Evolutionary conservation across 37 sponge, comb jelly and placozoan genomes (phyloP).

Genomic region (Beroe ovata): DNA sequence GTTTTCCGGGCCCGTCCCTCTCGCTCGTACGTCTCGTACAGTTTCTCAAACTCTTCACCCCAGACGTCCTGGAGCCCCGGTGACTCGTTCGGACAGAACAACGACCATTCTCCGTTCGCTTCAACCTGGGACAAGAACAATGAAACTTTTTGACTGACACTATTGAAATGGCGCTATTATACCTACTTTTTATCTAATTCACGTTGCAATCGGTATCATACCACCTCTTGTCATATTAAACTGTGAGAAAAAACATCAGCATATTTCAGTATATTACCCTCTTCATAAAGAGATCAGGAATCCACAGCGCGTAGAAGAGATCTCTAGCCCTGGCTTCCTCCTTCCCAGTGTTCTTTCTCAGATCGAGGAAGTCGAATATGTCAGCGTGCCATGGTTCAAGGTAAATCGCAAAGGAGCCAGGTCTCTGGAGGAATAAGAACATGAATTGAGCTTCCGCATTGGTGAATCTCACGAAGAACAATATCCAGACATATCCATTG

Average conservation of each 20-base stretch:
- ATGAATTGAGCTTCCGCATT: too few relatives aligned
- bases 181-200: too few relatives aligned
- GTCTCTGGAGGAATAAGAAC: slow-evolving; percentile 81
- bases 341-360: slow-evolving; percentile 95
- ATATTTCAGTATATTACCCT: slow-evolving; percentile 67
- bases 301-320: slow-evolving; percentile 96
- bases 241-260: too few relatives aligned
- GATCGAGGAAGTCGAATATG: slow-evolving; percentile 90
- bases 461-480: too few relatives aligned
- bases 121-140: slow-evolving; percentile 72
- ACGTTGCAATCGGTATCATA: too few relatives aligned
- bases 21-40: slow-evolving; percentile 88
- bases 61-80: slow-evolving; percentile 89
- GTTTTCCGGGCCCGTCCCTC: slow-evolving; percentile 76
- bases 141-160: too few relatives aligned
- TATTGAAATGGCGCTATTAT: too few relatives aligned
- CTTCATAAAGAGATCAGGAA: slow-evolving; percentile 97
- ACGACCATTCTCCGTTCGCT: slow-evolving; percentile 82
- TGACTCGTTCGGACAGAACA: slow-evolving; percentile 97
- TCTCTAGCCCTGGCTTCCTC: slow-evolving; percentile 97
- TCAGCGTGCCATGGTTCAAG: slow-evolving; percentile 99
- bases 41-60: slow-evolving; percentile 93
- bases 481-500: neutral
- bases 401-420: slow-evolving; percentile 99
- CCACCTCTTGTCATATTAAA: too few relatives aligned